Conservation (phyloP, 2,113 vertebrate species). For the Eptesicus fuscus region DNA sequence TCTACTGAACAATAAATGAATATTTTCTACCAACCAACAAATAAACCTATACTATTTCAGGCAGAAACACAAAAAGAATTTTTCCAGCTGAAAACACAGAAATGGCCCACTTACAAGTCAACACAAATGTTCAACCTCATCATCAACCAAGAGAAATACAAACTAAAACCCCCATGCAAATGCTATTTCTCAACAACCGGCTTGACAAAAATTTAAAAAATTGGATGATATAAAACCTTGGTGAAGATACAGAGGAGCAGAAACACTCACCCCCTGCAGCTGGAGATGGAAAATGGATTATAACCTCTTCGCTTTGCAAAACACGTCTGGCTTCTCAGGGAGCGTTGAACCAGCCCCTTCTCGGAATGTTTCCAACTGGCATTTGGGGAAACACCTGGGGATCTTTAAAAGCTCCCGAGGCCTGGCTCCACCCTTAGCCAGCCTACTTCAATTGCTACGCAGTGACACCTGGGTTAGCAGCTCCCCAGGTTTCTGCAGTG, state of each 20-base stretch:
- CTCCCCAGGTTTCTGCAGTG: background rate
- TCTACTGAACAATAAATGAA: background rate
- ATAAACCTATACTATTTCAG: background rate
- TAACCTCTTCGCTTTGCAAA: rapidly evolving
- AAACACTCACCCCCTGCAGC: background rate
- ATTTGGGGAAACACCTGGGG: too few species aligned
- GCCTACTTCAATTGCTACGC: background rate
- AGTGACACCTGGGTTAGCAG: too few species aligned
- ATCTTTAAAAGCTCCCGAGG: background rate
- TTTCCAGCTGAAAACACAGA: background rate
- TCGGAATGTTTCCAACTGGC: rapidly evolving
- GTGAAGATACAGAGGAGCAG: background rate
- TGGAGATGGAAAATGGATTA: background rate
- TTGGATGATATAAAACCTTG: background rate
- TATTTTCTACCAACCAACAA: background rate
- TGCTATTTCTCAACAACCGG: background rate
- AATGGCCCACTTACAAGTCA: background rate
- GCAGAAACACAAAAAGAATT: background rate
- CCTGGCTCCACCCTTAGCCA: background rate
- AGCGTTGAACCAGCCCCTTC: rapidly evolving
- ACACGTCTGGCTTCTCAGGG: too few species aligned
- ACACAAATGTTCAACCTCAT: background rate
- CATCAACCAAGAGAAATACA: background rate
- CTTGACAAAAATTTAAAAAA: background rate
- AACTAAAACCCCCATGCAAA: background rate